Evolutionary conservation across 2,888 invertebrate species (phyloP).

Genomic region (Dromius quadrimaculatus): DNA sequence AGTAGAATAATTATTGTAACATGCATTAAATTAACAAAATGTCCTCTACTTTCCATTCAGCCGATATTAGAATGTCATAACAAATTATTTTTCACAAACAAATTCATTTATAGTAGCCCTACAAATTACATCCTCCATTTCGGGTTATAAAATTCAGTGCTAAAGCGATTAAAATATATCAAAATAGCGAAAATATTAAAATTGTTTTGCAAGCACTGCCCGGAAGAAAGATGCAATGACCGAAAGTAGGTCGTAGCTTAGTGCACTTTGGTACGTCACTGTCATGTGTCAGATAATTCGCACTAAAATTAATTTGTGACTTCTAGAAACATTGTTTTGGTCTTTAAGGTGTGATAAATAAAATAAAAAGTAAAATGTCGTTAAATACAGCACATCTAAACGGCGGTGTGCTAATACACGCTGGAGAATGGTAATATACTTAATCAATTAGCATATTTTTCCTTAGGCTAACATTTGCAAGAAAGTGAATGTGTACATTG

Average conservation of each 20-base stretch:
- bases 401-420: conserved; percentile 93
- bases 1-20: too few relatives aligned
- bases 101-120: too few relatives aligned
- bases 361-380: conserved; percentile 82
- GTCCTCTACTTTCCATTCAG: too few relatives aligned
- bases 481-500: conserved; percentile 21
- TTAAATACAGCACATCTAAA: conserved; percentile 96
- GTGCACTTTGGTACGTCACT: conserved; percentile 31
- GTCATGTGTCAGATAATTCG: conserved; percentile 48
- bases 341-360: not conserved
- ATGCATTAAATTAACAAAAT: too few relatives aligned
- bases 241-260: conserved; percentile 38
- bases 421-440: conserved; percentile 91
- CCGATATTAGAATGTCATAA: too few relatives aligned
- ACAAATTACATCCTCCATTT: too few relatives aligned
- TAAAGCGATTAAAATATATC: too few relatives aligned
- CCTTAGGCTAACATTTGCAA: conserved; percentile 2
- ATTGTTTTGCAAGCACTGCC: not conserved
- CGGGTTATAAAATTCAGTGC: too few relatives aligned
- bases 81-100: too few relatives aligned
- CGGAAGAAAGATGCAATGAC: conserved; percentile 13
- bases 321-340: conserved; percentile 38
- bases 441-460: conserved; percentile 11
- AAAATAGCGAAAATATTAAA: too few relatives aligned
- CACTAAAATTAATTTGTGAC: conserved; percentile 42